Conservation (phyloP, 1,140 invertebrate genomes). For the Harlomillsia oculata region DNA sequence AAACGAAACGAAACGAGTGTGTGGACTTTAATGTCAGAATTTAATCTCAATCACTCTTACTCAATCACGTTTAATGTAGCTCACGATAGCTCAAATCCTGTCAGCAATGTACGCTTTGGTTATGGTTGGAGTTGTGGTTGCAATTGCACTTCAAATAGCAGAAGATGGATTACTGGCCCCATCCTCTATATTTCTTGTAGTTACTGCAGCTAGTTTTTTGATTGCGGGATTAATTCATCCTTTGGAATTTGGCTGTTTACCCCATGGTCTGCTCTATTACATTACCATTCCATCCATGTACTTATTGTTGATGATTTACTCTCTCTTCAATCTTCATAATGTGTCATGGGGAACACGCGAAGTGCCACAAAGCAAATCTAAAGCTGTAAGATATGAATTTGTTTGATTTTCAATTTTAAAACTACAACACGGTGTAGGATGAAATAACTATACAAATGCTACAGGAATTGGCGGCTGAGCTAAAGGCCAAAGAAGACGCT, state of each 20-base stretch:
- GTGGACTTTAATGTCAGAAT: background rate
- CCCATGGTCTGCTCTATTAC: constrained; percentile 74
- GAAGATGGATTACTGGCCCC: constrained; percentile 69
- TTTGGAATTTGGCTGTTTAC: constrained; percentile 49
- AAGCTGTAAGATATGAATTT: constrained; percentile 34
- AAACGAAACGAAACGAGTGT: background rate
- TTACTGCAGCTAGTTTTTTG: constrained; percentile 52
- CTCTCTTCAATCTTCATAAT: constrained; percentile 80
- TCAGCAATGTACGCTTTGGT: constrained; percentile 72
- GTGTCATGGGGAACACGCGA: constrained; percentile 80
- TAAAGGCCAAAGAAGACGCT: constrained; percentile 13
- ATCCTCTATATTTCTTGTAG: constrained; percentile 64
- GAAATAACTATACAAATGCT: constrained; percentile 25
- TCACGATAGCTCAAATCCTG: constrained; percentile 57
- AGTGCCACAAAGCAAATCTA: constrained; percentile 40
- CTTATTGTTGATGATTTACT: constrained; percentile 80
- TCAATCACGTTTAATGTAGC: constrained; percentile 58
- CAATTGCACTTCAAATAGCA: constrained; percentile 67
- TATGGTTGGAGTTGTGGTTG: constrained; percentile 88
- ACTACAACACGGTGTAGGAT: constrained; percentile 6
- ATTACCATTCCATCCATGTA: constrained; percentile 90
- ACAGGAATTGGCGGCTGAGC: constrained; percentile 2
- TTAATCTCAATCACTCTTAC: constrained; percentile 52
- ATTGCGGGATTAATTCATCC: constrained; percentile 71
- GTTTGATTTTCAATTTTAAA: background rate